A percentile compares a stretch with the other conserved stretches of the same genome.
These are phyloP conservation scores for Neoarius graeffei DNA, from an alignment of 2,113 vertebrate genomes.

Conservation along the genomic window DNA sequence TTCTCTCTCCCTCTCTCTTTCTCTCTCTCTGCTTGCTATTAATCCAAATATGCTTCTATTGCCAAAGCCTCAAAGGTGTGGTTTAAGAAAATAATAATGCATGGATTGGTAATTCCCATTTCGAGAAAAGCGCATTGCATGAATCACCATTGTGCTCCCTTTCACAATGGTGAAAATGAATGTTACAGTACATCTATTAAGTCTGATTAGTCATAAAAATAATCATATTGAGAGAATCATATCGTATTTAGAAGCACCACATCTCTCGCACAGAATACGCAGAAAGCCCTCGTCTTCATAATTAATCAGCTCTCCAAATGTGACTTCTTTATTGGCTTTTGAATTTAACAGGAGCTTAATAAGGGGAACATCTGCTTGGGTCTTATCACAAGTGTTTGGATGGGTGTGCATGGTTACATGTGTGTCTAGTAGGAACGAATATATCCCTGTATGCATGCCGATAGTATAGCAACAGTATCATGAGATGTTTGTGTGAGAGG, in stretches of 20 bases:
- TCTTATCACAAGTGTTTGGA: slow-evolving; percentile 45
- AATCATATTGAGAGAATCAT: slow-evolving; percentile 47
- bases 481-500: neutral
- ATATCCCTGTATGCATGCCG: slow-evolving; percentile 7
- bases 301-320: slow-evolving; percentile 58
- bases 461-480: neutral
- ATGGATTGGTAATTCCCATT: slow-evolving; percentile 15
- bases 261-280: slow-evolving; percentile 17
- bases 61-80: slow-evolving; percentile 51
- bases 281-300: slow-evolving; percentile 48
- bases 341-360: slow-evolving; percentile 55
- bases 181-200: neutral
- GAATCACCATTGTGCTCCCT: slow-evolving; percentile 32
- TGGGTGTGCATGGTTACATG: slow-evolving; percentile 16
- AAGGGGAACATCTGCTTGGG: slow-evolving; percentile 58
- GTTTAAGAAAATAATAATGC: slow-evolving; percentile 49
- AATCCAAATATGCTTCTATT: slow-evolving; percentile 44
- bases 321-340: slow-evolving; percentile 50
- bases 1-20: slow-evolving; percentile 16
- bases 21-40: slow-evolving; percentile 46
- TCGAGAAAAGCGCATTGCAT: neutral
- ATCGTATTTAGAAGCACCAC: slow-evolving; percentile 45
- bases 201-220: slow-evolving; percentile 50
- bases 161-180: slow-evolving; percentile 17
- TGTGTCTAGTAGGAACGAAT: neutral